Evolutionary conservation across 2,888 invertebrate species (phyloP), one percentile per base, ranked within the genome.

Genomic region (Nasonia oneida): DNA sequence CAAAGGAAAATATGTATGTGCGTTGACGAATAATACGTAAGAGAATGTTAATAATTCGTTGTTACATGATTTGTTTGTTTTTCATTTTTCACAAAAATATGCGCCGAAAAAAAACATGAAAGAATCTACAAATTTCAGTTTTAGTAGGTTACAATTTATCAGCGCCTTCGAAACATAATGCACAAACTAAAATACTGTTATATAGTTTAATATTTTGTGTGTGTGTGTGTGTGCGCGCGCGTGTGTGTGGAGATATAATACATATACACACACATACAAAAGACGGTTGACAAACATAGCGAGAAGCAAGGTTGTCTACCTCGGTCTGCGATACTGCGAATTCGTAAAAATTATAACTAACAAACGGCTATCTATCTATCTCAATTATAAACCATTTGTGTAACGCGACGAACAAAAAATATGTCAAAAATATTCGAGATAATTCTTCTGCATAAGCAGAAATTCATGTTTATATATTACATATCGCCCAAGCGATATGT

Each of bases 141-240:
- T 42, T 42, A 74, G 23, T 57, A 71, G 64, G 79, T 75, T 78
- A 78, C 73, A 81, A 83, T 50, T 80, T 61, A 85, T 81, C 73
- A 85, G 85, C 78, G 82, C 75, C 70, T 79, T 86, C 73, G 73
- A 83, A 71, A 84, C 71, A 70, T 81, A 84, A 81, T 50, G 82
- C n/a, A 82, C 81, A 85, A 85, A 85, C 83, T 75, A 86, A 84
- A 84, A 86, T 86, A 86, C 86, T 86, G 84, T 84, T 29, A 29
- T 81, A 84, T 74, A 84, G 82, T 84, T 86, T 78, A 75, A 80
- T 76, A 77, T 83, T 29, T 29, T 29, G 29, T 29, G 29, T 29
- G 29, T 29, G 23, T 23, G 23, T 23, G 29, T 29, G 29, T 29
- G 23, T 23, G 23, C 0, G 29, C 29, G 29, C 29, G 29, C 1